Percentiles rank a stretch among this genome's conserved stretches.
Conservation (phyloP, 30 jellyfish, hydroid and myxozoan genomes). For the Aurelia aurita region DNA sequence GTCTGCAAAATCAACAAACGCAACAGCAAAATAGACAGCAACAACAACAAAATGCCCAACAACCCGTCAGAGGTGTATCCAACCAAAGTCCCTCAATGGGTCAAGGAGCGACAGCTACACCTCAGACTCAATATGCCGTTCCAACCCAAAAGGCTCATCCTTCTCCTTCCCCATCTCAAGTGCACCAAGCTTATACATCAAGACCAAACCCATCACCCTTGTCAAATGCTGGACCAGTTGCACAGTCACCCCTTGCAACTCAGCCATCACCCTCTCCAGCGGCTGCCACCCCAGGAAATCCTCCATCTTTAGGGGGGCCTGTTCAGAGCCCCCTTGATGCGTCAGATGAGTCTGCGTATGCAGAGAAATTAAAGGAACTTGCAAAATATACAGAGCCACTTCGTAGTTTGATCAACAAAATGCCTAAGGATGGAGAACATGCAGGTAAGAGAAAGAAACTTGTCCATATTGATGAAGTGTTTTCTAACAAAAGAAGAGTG, state of each 20-base stretch:
- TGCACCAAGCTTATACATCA: constrained; percentile 34
- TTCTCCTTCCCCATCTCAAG: constrained; percentile 70
- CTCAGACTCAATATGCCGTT: constrained; percentile 29
- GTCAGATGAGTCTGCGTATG: constrained; percentile 71
- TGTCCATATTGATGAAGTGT: constrained; percentile 30
- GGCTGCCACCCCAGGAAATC: constrained; percentile 72
- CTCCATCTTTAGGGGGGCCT: constrained; percentile 76
- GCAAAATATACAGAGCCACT: constrained; percentile 66
- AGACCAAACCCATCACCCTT: constrained; percentile 64
- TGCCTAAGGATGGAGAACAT: constrained; percentile 81
- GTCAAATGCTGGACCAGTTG: constrained; percentile 43
- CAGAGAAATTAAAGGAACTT: constrained; percentile 67
- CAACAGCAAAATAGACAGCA: constrained; percentile 48
- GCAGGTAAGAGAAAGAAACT: constrained; percentile 54
- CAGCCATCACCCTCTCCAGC: constrained; percentile 83
- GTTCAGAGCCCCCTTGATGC: constrained; percentile 82
- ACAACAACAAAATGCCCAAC: constrained; percentile 51
- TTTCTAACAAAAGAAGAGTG: constrained; percentile 60
- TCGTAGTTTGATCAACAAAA: constrained; percentile 55
- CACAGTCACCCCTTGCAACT: constrained; percentile 63
- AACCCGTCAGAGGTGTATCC: constrained; percentile 24
- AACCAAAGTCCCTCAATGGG: constrained; percentile 50
- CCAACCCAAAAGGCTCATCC: constrained; percentile 51
- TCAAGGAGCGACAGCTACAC: constrained; percentile 33
- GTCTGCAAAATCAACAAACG: constrained; percentile 20